phyloP scores from a whole-genome alignment of 2,113 vertebrate species.

The Thymallus thymallus region DNA sequence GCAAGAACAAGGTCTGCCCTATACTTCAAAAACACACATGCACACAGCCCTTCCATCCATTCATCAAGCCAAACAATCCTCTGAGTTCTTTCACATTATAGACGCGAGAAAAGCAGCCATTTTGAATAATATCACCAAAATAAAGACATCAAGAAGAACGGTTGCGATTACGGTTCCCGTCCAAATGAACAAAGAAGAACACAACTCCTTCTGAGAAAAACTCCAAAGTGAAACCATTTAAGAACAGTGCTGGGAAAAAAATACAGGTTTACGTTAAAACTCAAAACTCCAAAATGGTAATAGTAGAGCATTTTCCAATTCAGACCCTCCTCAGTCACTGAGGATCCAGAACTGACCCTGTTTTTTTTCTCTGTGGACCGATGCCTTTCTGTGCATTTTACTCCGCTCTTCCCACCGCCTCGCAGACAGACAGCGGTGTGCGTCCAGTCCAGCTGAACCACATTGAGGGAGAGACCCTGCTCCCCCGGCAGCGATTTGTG shows the following conservation, averaged over 20 bases:
- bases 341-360: constrained; percentile 74
- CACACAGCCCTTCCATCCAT: constrained; percentile 42
- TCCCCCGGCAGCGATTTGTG: constrained; percentile 33
- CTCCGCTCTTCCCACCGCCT: constrained; percentile 54
- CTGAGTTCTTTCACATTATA: constrained; percentile 76
- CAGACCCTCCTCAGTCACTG: constrained; percentile 51
- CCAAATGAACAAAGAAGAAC: constrained; percentile 26
- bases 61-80: constrained; percentile 29
- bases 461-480: constrained; percentile 71
- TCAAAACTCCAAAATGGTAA: constrained; percentile 49
- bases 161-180: constrained; percentile 47
- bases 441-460: constrained; percentile 70
- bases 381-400: constrained; percentile 54
- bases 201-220: background rate
- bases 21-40: constrained; percentile 3
- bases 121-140: constrained; percentile 49
- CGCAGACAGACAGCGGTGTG: constrained; percentile 36
- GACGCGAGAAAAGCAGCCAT: constrained; percentile 69
- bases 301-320: constrained; percentile 50
- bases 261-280: constrained; percentile 57
- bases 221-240: constrained; percentile 59
- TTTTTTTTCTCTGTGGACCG: constrained; percentile 43
- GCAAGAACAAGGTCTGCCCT: constrained; percentile 22
- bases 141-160: constrained; percentile 41
- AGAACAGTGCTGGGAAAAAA: constrained; percentile 67